A percentile compares a stretch with the other conserved stretches of the same genome.
These are phyloP conservation scores for Philereme vetulata DNA, from an alignment of 2,888 invertebrate species.

Conservation along the genomic window DNA sequence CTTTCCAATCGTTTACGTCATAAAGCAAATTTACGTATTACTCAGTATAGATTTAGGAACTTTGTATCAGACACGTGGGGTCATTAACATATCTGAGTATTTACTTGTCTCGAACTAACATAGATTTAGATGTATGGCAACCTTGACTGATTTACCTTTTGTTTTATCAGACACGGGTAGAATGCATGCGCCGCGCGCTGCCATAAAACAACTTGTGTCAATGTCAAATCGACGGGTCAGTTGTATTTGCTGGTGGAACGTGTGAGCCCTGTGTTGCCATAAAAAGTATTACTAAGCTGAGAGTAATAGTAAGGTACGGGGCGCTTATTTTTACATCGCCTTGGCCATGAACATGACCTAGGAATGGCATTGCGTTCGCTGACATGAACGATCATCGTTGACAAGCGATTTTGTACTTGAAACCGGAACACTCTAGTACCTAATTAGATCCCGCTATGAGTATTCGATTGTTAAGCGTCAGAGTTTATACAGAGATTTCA, in stretches of 20 bases:
- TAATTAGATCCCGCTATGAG: no score
- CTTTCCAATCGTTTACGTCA: constrained; percentile 17
- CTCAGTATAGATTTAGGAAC: constrained; percentile 9
- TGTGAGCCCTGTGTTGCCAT: constrained; percentile 7
- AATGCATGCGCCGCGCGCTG: constrained; percentile 2
- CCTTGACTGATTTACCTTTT: constrained; percentile 12
- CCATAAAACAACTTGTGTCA: constrained; percentile 22
- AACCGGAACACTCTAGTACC: constrained; percentile 5
- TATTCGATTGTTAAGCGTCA: no score
- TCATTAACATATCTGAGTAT: constrained; percentile 29
- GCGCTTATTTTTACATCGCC: constrained; percentile 14
- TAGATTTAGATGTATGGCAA: neutral
- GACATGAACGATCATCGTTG: constrained; percentile 1
- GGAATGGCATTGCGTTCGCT: constrained; percentile 6
- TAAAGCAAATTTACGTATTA: constrained; percentile 15
- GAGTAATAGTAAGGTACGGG: constrained; percentile 7
- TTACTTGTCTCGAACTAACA: constrained; percentile 18
- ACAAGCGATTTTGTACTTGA: constrained; percentile 1
- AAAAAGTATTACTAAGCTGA: constrained; percentile 11
- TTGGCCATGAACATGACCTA: constrained; percentile 26
- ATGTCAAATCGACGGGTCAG: constrained; percentile 25
- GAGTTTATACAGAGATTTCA: no score
- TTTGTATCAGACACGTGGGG: constrained; percentile 26
- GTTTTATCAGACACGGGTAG: constrained; percentile 1
- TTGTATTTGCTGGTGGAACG: constrained; percentile 20